Percentiles rank a stretch among this genome's conserved stretches.
phyloP scores from a whole-genome alignment of 1,140 invertebrate species.

The Drosophila nannoptera region DNA sequence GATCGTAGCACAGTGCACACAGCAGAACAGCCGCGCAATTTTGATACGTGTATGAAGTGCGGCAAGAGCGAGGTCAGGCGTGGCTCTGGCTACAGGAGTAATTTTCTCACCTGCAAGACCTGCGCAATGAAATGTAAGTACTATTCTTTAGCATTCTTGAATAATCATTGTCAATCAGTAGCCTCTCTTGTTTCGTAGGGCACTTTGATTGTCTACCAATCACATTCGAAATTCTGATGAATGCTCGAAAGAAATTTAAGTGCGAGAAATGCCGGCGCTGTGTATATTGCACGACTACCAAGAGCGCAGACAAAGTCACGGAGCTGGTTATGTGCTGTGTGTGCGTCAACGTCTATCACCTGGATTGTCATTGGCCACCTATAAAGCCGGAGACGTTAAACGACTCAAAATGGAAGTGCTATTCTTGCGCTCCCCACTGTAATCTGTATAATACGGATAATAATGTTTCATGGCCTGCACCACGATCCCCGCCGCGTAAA shows the following conservation, averaged over 20 bases:
- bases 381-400: slow-evolving; percentile 14
- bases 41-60: slow-evolving; percentile 65
- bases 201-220: slow-evolving; percentile 50
- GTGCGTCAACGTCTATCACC: slow-evolving; percentile 56
- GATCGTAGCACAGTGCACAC: background rate
- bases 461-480: background rate
- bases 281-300: slow-evolving; percentile 22
- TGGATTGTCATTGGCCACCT: slow-evolving; percentile 54
- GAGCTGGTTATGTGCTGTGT: slow-evolving; percentile 43
- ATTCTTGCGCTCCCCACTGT: slow-evolving; percentile 33
- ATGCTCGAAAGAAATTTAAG: slow-evolving; percentile 59
- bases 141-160: background rate
- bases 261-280: slow-evolving; percentile 59
- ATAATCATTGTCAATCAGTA: background rate
- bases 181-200: slow-evolving; percentile 34
- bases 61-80: slow-evolving; percentile 56
- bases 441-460: slow-evolving; percentile 8
- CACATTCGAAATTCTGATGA: slow-evolving; percentile 38
- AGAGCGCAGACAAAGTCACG: background rate
- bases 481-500: slow-evolving; percentile 31
- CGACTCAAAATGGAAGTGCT: slow-evolving; percentile 61
- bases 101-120: slow-evolving; percentile 59
- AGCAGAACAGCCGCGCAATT: slow-evolving; percentile 20
- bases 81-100: slow-evolving; percentile 64
- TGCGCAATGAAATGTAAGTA: slow-evolving; percentile 63